Evolutionary conservation across 1,140 invertebrate species (phyloP).

Genomic region (Ceratosolen solmsi): DNA sequence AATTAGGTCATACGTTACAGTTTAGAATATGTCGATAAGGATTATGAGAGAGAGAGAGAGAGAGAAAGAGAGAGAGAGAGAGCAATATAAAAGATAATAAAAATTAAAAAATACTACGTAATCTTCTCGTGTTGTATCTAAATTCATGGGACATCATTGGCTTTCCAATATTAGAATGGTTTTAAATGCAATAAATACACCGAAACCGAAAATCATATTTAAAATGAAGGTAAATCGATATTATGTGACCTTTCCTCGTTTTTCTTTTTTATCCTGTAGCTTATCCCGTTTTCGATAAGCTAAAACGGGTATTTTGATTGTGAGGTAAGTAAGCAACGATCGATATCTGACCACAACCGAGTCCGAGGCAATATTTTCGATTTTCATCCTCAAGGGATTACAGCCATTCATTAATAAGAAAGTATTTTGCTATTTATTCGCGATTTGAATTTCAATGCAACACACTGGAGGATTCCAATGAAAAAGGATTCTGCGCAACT

Average conservation of each 20-base stretch:
- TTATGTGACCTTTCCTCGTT: background rate
- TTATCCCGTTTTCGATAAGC: conserved; percentile 27
- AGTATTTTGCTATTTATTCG: background rate
- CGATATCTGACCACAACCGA: background rate
- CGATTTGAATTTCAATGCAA: background rate
- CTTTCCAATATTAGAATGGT: background rate
- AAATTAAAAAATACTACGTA: conserved; percentile 9
- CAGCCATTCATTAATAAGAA: conserved; percentile 34
- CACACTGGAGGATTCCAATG: background rate
- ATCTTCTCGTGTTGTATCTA: background rate
- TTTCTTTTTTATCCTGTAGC: conserved; percentile 14
- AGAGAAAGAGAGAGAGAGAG: background rate
- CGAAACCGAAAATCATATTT: conserved; percentile 1
- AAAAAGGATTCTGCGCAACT: background rate
- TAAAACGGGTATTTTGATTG: conserved; percentile 22
- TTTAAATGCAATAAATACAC: conserved; percentile 10
- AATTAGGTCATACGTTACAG: background rate
- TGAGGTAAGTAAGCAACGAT: background rate
- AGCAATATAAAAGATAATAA: background rate
- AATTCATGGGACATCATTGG: background rate
- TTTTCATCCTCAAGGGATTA: conserved; percentile 16
- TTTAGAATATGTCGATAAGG: no score
- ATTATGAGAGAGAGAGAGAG: no score
- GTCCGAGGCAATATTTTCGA: conserved; percentile 29
- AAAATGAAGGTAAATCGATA: background rate